phyloP scores from a whole-genome alignment of 2,888 invertebrate genomes.

The Nyleta sp. region DNA sequence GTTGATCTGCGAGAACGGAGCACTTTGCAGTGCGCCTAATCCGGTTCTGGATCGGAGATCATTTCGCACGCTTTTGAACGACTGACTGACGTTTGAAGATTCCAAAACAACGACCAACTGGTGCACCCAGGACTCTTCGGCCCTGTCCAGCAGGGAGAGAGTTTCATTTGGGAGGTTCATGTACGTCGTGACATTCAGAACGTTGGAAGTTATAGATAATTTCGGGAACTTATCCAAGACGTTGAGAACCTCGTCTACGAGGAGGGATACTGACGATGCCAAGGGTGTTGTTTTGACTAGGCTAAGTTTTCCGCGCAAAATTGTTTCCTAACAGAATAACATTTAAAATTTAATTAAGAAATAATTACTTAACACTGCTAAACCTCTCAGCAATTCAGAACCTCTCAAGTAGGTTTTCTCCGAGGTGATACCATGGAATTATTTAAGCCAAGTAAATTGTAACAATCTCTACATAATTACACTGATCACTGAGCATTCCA shows the following conservation, averaged over 20 bases:
- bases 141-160: conserved; percentile 58
- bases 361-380: background rate
- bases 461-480: conserved; percentile 29
- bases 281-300: conserved; percentile 66
- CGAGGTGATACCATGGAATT: background rate
- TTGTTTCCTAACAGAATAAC: conserved; percentile 63
- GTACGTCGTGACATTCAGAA: conserved; percentile 75
- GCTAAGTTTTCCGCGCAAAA: conserved; percentile 42
- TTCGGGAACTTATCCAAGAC: conserved; percentile 45
- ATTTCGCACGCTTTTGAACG: conserved; percentile 3
- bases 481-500: conserved; percentile 16
- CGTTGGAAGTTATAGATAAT: conserved; percentile 68
- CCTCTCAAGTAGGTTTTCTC: background rate
- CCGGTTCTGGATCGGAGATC: conserved; percentile 15
- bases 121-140: conserved; percentile 71
- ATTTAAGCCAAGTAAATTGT: conserved; percentile 27
- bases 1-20: conserved; percentile 38
- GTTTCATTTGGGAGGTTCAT: conserved; percentile 72
- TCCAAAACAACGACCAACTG: conserved; percentile 47
- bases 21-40: background rate
- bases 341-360: too few relatives aligned
- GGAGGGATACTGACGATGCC: conserved; percentile 65
- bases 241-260: conserved; percentile 68
- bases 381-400: background rate
- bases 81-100: conserved; percentile 29